A percentile compares a stretch with the other conserved stretches of the same genome.
Conservation (phyloP, 2,113 vertebrate species). For the Garra rufa region DNA sequence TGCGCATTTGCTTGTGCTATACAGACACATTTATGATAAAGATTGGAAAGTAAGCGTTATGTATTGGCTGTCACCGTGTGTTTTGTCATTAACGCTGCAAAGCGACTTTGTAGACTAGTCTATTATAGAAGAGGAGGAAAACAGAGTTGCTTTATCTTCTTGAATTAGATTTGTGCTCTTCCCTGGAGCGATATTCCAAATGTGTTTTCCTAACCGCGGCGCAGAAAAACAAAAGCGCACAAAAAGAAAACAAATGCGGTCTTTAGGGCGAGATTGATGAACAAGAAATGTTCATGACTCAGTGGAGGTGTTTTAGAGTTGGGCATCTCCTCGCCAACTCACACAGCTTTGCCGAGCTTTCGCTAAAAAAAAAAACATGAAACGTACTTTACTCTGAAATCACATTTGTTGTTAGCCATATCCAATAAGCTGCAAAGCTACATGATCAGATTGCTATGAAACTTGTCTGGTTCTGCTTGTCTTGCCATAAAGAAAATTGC, state of each 20-base stretch:
- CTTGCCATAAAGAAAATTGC: not conserved
- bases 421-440: constrained; percentile 24
- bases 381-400: constrained; percentile 29
- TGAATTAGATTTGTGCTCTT: constrained; percentile 35
- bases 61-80: not conserved
- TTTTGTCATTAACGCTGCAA: constrained; percentile 11
- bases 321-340: not conserved
- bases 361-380: constrained; percentile 27
- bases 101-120: constrained; percentile 16
- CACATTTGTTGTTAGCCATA: not conserved
- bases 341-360: not conserved
- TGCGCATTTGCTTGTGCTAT: not conserved
- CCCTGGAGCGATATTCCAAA: constrained; percentile 10
- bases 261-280: constrained; percentile 26
- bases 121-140: constrained; percentile 11
- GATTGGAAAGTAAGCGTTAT: not conserved
- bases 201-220: not conserved
- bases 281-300: not conserved
- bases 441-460: constrained; percentile 20
- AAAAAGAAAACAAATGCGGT: constrained; percentile 12
- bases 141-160: constrained; percentile 29
- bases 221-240: constrained; percentile 4
- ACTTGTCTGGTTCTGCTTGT: constrained; percentile 16
- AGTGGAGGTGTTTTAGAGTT: not conserved
- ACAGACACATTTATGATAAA: not conserved